A percentile compares a stretch with the other conserved stretches of the same genome.
These are phyloP conservation scores for Capreolus pygargus DNA, from an alignment of 2,113 vertebrate genomes.

Conservation along the genomic window DNA sequence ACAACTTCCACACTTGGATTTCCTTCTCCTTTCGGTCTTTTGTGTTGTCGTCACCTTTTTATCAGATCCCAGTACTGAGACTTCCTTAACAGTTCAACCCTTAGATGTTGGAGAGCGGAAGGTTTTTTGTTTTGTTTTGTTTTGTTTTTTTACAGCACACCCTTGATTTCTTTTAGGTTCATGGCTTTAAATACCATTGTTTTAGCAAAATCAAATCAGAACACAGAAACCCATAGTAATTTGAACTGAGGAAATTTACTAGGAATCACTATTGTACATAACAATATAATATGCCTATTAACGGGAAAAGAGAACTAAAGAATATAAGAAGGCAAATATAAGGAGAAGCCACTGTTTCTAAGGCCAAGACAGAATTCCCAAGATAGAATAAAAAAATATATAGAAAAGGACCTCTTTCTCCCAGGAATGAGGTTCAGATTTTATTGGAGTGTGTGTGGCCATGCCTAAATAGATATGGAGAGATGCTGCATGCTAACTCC, in stretches of 20 bases:
- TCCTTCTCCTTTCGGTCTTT: not conserved
- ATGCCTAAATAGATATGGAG: not conserved
- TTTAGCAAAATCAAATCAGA: not conserved
- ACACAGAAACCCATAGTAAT: not conserved
- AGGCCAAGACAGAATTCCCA: not conserved
- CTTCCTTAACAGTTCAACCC: not conserved
- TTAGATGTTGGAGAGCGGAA: not conserved
- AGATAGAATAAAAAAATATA: not conserved
- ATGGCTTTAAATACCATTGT: not conserved
- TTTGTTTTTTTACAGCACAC: not conserved
- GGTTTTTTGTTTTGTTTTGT: not conserved
- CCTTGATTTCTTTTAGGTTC: not conserved
- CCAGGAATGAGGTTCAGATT: not conserved
- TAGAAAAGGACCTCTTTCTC: not conserved
- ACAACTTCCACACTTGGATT: not conserved
- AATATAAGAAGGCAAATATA: not conserved
- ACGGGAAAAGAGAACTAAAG: not conserved
- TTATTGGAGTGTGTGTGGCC: not conserved
- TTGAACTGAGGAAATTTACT: not conserved
- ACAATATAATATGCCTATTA: not conserved
- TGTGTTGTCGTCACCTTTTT: not conserved
- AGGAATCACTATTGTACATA: not conserved
- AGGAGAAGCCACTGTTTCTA: not conserved
- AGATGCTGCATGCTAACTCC: not conserved
- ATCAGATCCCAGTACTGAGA: not conserved